Percentiles rank a stretch among this genome's conserved stretches.
Evolutionary conservation across 1,140 invertebrate genomes (phyloP).

Genomic region (Thaumatotibia leucotreta): DNA sequence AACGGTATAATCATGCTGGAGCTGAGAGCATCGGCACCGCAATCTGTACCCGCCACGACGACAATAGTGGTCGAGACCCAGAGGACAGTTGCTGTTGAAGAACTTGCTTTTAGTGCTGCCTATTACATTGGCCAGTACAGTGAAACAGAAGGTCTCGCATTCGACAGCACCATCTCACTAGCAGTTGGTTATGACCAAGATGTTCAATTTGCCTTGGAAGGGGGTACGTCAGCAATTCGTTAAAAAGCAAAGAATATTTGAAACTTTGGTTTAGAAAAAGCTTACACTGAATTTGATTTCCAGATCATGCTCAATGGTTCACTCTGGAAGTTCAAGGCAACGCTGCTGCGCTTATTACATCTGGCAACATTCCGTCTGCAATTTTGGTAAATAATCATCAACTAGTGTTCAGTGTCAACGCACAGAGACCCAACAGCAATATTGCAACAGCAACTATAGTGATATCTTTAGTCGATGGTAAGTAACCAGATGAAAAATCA

Average conservation of each 20-base stretch:
- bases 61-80: neutral
- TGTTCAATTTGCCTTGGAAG: neutral
- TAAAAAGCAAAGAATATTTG: too few species aligned
- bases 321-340: neutral
- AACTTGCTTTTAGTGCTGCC: neutral
- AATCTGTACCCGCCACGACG: neutral
- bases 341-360: slow-evolving; percentile 13
- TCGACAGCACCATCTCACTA: neutral
- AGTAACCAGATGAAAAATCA: neutral
- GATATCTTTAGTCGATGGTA: slow-evolving; percentile 14
- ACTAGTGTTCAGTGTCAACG: slow-evolving; percentile 17
- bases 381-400: slow-evolving; percentile 21
- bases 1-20: neutral
- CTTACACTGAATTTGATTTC: too few species aligned
- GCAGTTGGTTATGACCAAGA: neutral
- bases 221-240: too few species aligned
- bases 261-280: too few species aligned
- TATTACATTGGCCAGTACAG: neutral
- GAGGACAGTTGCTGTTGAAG: neutral
- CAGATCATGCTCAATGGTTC: slow-evolving; percentile 26
- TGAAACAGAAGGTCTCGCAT: neutral
- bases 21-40: neutral
- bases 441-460: slow-evolving; percentile 4
- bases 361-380: slow-evolving; percentile 17
- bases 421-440: neutral